Evolutionary conservation across 2,888 invertebrate species (phyloP), one percentile per base, ranked within the genome.

Genomic region (Portevinia maculata): DNA sequence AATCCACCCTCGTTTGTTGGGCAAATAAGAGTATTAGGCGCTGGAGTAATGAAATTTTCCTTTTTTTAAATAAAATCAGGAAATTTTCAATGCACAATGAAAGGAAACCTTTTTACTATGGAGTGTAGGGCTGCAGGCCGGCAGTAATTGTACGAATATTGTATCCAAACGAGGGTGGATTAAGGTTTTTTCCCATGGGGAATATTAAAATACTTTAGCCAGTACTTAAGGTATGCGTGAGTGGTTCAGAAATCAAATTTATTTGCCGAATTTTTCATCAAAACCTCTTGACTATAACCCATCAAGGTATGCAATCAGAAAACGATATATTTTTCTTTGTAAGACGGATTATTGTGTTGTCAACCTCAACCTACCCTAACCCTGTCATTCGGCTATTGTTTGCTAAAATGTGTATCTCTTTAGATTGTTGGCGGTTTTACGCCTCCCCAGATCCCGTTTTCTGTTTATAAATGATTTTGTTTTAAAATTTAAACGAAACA

Each of bases 31-130:
- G 37, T 13, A 11, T 24, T 44, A 24, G 17, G 24, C 48, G 21
- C 53, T 37, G 62, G 53, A 50, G 65, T 83, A 83, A 83, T 83
- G 76, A 76, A 83, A 83, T 83, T 76, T 76, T 71, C 76, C 37
- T 65, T 28, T 53, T 74, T 55, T 24, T 24, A 59, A 60, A 67
- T 73, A 55, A 67, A 67, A 48, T 53, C 76, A 65, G 83, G 83
- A 83, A 83, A 76, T 76, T 83, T 53, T 65, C 65, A 71, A 76
- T 71, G 71, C 57, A 65, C 81, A 75, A 64, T 50, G 21, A 7
- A 59, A 15, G 59, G 37, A 57, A 64, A 53, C 81, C 64, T 70
- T 52, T 48, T 24, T 4, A 28, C 34, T 7, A 13, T 52, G 48
- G 44, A 52, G 44, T 52, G 53, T 53, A 59, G 71, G 32, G 65